Conservation (phyloP, 2,113 vertebrate species). For the Ellobius talpinus region DNA sequence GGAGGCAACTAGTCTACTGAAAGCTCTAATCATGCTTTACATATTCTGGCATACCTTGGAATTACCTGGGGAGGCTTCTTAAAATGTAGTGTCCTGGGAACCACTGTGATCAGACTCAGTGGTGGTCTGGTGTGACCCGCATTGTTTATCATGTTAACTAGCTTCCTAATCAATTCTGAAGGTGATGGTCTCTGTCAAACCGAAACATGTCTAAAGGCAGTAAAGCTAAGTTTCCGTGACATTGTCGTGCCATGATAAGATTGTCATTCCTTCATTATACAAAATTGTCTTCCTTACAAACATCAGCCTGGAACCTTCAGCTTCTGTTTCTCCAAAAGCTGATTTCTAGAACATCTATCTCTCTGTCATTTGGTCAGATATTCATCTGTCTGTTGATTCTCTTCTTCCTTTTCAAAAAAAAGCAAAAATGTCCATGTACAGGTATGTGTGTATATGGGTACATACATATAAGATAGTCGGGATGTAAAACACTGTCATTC, state of each 20-base stretch:
- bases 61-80: background rate
- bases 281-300: background rate
- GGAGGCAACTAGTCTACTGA: background rate
- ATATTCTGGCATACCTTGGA: background rate
- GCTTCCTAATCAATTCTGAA: constrained; percentile 35
- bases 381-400: background rate
- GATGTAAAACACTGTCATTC: background rate
- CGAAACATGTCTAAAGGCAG: background rate
- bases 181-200: background rate
- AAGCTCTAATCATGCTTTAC: background rate
- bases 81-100: background rate
- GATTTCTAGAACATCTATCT: constrained; percentile 23
- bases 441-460: too few relatives aligned
- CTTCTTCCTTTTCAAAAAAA: constrained; percentile 16
- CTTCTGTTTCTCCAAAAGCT: constrained; percentile 2
- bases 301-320: background rate
- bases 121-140: background rate
- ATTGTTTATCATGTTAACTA: constrained; percentile 1
- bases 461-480: background rate
- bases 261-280: background rate
- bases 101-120: background rate
- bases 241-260: background rate
- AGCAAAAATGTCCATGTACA: fast-evolving
- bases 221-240: background rate
- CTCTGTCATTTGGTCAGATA: background rate